phyloP scores from a whole-genome alignment of 2,797 vertebrate genomes.

The Sebastes hubbsi region DNA sequence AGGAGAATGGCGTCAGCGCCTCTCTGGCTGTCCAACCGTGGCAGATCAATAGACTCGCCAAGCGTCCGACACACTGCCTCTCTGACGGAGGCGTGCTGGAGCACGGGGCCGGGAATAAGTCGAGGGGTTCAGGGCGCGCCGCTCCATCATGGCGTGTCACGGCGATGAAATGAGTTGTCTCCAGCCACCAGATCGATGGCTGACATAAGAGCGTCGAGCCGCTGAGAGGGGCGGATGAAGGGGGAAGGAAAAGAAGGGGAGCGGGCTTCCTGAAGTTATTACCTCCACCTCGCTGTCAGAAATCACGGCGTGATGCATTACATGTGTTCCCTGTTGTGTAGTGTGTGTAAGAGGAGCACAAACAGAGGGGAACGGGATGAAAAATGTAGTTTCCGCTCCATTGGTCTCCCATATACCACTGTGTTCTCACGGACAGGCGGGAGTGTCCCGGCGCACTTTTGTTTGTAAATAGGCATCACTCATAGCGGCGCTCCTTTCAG shows the following conservation, averaged over 20 bases:
- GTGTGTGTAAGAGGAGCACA: constrained; percentile 67
- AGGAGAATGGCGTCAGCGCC: constrained; percentile 82
- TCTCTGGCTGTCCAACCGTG: constrained; percentile 85
- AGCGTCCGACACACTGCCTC: constrained; percentile 83
- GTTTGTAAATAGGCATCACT: constrained; percentile 70
- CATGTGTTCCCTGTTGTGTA: constrained; percentile 77
- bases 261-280: constrained; percentile 85
- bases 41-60: constrained; percentile 93
- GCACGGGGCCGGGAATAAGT: constrained; percentile 85
- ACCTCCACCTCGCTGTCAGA: constrained; percentile 85
- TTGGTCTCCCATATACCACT: constrained; percentile 50
- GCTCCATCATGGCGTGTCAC: constrained; percentile 93
- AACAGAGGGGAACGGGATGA: constrained; percentile 75
- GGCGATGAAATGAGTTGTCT: constrained; percentile 98
- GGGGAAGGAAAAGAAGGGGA: constrained; percentile 30
- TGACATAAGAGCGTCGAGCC: constrained; percentile 84
- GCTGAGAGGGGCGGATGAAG: constrained; percentile 57
- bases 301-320: constrained; percentile 86
- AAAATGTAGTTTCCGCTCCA: constrained; percentile 76
- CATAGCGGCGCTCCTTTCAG: constrained; percentile 23
- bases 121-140: constrained; percentile 59
- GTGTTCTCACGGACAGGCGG: constrained; percentile 46
- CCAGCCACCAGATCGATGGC: constrained; percentile 89
- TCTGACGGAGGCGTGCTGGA: constrained; percentile 81
- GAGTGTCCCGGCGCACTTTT: constrained; percentile 42